Evolutionary conservation across 2,888 invertebrate genomes (phyloP).

Genomic region (Trisateles emortualis): DNA sequence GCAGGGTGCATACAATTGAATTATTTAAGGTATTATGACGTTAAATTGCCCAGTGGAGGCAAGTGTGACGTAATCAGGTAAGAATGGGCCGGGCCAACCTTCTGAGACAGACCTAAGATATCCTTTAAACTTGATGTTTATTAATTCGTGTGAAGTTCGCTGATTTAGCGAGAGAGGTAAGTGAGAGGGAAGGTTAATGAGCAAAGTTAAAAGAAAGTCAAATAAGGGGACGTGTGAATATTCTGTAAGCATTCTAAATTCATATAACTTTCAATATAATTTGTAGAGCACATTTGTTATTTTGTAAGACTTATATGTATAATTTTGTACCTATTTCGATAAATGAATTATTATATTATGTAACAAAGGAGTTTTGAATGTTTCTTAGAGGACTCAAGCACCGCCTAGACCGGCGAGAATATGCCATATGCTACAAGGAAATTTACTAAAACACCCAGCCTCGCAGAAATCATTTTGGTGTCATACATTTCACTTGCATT

Average conservation of each 20-base stretch:
- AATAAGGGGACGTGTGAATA: neutral
- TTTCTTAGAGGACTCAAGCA: too few relatives aligned
- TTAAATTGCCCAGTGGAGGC: slow-evolving; percentile 58
- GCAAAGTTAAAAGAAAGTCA: slow-evolving; percentile 1
- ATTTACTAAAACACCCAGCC: too few relatives aligned
- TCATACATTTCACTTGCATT: too few relatives aligned
- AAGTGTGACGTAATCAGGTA: slow-evolving; percentile 50
- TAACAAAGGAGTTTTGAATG: too few relatives aligned
- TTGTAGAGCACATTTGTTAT: too few relatives aligned
- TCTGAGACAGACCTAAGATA: slow-evolving; percentile 28
- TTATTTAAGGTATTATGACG: slow-evolving; percentile 67
- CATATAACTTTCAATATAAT: slow-evolving; percentile 11
- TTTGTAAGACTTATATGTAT: too few relatives aligned
- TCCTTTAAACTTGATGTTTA: slow-evolving; percentile 23
- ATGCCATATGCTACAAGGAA: too few relatives aligned
- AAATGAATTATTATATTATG: too few relatives aligned
- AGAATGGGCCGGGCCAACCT: slow-evolving; percentile 43
- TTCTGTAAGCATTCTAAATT: slow-evolving; percentile 27
- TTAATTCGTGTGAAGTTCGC: slow-evolving; percentile 14
- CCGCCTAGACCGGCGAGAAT: too few relatives aligned
- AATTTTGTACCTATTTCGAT: too few relatives aligned
- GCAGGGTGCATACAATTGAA: slow-evolving; percentile 63
- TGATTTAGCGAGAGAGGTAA: slow-evolving; percentile 7
- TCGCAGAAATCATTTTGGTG: too few relatives aligned
- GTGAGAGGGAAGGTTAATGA: neutral